These are phyloP conservation scores for Takifugu bimaculatus DNA, from an alignment of 2,113 vertebrate genomes.

Conservation along the genomic window DNA sequence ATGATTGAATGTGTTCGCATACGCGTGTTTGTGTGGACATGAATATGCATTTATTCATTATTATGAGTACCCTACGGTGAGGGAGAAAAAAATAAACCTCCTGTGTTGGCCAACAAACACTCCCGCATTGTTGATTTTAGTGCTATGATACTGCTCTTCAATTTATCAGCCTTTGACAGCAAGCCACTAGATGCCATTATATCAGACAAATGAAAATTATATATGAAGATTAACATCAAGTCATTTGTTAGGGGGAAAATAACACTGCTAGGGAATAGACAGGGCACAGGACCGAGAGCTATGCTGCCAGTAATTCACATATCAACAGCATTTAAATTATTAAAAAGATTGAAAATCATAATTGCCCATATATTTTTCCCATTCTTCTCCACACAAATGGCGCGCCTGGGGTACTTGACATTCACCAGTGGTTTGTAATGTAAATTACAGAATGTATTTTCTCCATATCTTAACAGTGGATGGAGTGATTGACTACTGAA, in stretches of 20 bases:
- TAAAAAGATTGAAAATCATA: slow-evolving; percentile 84
- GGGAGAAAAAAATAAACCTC: slow-evolving; percentile 7
- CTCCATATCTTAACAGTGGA: slow-evolving; percentile 95
- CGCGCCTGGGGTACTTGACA: slow-evolving; percentile 88
- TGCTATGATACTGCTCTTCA: slow-evolving; percentile 67
- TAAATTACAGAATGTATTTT: slow-evolving; percentile 93
- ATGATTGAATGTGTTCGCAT: slow-evolving; percentile 47
- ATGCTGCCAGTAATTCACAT: slow-evolving; percentile 73
- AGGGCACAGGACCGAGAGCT: slow-evolving; percentile 54
- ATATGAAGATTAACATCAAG: slow-evolving; percentile 78
- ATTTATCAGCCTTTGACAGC: slow-evolving; percentile 75
- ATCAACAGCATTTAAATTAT: slow-evolving; percentile 80
- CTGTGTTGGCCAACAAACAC: slow-evolving; percentile 56
- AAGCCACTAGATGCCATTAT: slow-evolving; percentile 72
- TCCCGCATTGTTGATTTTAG: slow-evolving; percentile 64
- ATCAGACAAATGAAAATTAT: slow-evolving; percentile 75
- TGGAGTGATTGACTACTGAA: slow-evolving; percentile 98
- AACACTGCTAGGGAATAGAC: slow-evolving; percentile 64
- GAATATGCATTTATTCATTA: slow-evolving; percentile 68
- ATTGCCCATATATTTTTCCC: slow-evolving; percentile 88
- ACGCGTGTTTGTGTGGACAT: slow-evolving; percentile 39
- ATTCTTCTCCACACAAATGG: slow-evolving; percentile 79
- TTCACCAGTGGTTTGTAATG: slow-evolving; percentile 97
- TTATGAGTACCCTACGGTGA: slow-evolving; percentile 50
- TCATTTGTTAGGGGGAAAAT: slow-evolving; percentile 73